A percentile compares a stretch with the other conserved stretches of the same genome.
phyloP scores from a whole-genome alignment of 37 sponge, comb jelly and placozoan genomes.

The Eunapius fragilis region DNA sequence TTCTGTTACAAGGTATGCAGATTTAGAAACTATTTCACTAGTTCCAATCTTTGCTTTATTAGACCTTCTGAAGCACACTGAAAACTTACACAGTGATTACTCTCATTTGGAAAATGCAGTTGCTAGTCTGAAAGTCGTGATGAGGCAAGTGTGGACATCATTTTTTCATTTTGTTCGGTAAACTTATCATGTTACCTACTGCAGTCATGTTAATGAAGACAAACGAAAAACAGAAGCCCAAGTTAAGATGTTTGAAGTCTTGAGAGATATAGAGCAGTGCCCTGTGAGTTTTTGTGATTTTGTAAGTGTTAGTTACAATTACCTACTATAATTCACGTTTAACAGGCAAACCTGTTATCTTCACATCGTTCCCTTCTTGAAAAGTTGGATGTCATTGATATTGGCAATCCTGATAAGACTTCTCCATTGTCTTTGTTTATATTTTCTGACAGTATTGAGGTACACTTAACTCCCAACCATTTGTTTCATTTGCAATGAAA shows the following conservation, averaged over 20 bases:
- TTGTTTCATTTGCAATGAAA: neutral
- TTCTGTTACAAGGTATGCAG: conserved; percentile 81
- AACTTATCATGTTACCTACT: neutral
- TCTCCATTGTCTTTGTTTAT: conserved; percentile 65
- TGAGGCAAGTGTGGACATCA: conserved; percentile 67
- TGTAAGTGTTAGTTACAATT: too few relatives aligned
- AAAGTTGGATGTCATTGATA: conserved; percentile 70
- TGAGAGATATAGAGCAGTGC: conserved; percentile 88
- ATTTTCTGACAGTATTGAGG: conserved; percentile 91
- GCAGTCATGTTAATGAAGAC: conserved; percentile 92
- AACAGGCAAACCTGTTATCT: conserved; percentile 71
- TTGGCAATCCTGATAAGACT: conserved; percentile 48
- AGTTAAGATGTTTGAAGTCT: conserved; percentile 90
- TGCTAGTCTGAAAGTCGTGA: conserved; percentile 68
- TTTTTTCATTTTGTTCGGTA: neutral
- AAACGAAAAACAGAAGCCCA: conserved; percentile 90
- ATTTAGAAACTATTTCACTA: neutral
- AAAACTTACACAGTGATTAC: conserved; percentile 48
- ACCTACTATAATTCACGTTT: neutral
- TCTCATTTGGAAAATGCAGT: conserved; percentile 67
- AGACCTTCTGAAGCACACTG: conserved; percentile 78
- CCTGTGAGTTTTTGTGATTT: conserved; percentile 64
- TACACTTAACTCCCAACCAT: conserved; percentile 3
- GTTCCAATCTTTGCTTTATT: too few relatives aligned
- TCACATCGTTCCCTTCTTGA: conserved; percentile 64